phyloP scores from a whole-genome alignment of 2,797 vertebrate genomes.

The Salmo trutta region DNA sequence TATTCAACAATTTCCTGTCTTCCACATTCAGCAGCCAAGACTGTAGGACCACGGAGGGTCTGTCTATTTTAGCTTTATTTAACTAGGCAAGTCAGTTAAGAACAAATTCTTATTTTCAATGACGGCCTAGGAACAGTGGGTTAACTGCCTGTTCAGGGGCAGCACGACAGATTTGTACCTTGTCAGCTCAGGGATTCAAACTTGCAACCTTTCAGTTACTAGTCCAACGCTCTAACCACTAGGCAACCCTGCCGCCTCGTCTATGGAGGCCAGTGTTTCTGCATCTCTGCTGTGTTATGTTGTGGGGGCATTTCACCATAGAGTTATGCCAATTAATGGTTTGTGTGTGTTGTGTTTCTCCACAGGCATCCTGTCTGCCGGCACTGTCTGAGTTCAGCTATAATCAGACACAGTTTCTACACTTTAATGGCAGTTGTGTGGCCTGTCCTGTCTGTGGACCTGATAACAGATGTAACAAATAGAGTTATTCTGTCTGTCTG shows the following conservation, averaged over 20 bases:
- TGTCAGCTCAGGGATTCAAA: too few species aligned
- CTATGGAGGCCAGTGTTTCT: conserved; percentile 27
- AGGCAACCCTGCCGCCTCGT: too few species aligned
- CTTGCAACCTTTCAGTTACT: too few species aligned
- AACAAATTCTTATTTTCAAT: too few species aligned
- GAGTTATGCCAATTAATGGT: not conserved
- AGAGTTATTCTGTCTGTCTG: too few species aligned
- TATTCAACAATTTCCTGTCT: not conserved
- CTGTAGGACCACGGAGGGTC: conserved; percentile 9
- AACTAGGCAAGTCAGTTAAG: too few species aligned
- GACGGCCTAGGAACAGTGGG: too few species aligned
- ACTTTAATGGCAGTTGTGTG: conserved; percentile 56
- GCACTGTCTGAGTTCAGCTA: conserved; percentile 50
- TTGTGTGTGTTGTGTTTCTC: not conserved
- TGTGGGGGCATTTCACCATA: not conserved
- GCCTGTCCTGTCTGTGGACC: conserved; percentile 56
- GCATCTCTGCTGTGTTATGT: conserved; percentile 15
- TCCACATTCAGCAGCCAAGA: not conserved
- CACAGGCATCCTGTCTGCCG: conserved; percentile 10
- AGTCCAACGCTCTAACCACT: too few species aligned
- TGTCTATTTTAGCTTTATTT: not conserved
- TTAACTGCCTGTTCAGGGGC: too few species aligned
- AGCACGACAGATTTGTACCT: too few species aligned
- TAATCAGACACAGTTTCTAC: conserved; percentile 58
- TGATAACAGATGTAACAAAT: conserved; percentile 56